These are phyloP conservation scores for Pao palembangensis DNA, from an alignment of 2,113 vertebrate genomes.

Conservation along the genomic window DNA sequence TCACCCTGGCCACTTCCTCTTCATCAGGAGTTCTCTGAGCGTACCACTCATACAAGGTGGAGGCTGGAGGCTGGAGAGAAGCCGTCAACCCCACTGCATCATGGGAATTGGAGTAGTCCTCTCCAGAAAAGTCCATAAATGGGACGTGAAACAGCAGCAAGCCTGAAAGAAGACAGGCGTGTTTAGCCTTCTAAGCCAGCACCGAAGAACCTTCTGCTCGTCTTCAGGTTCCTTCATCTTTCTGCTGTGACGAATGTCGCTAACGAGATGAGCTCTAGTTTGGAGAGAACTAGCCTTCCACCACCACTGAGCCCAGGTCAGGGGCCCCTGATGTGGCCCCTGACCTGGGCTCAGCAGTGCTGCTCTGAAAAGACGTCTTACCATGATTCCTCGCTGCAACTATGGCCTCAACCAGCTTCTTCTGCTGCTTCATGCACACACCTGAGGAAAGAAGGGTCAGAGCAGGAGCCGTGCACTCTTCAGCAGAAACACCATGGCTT, in stretches of 20 bases:
- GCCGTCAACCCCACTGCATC: constrained; percentile 77
- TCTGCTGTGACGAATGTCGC: too few relatives aligned
- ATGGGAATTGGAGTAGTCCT: constrained; percentile 87
- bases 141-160: constrained; percentile 72
- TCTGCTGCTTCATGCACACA: constrained; percentile 87
- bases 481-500: background rate
- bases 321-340: too few relatives aligned
- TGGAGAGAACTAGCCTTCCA: too few relatives aligned
- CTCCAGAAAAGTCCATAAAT: constrained; percentile 66
- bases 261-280: too few relatives aligned
- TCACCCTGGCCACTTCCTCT: constrained; percentile 76
- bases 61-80: constrained; percentile 48
- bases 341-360: too few relatives aligned
- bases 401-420: constrained; percentile 75
- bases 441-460: constrained; percentile 62
- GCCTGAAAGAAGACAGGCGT: too few relatives aligned
- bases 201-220: too few relatives aligned
- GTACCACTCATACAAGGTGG: constrained; percentile 88
- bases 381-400: constrained; percentile 75
- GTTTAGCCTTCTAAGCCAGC: background rate
- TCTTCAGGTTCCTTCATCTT: too few relatives aligned
- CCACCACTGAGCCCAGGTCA: too few relatives aligned
- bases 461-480: too few relatives aligned
- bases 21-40: constrained; percentile 71
- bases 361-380: constrained; percentile 36